Percentiles rank a stretch among this genome's conserved stretches.
Conservation (phyloP, 1,140 invertebrate genomes). For the Aphelenchoides avenae region DNA sequence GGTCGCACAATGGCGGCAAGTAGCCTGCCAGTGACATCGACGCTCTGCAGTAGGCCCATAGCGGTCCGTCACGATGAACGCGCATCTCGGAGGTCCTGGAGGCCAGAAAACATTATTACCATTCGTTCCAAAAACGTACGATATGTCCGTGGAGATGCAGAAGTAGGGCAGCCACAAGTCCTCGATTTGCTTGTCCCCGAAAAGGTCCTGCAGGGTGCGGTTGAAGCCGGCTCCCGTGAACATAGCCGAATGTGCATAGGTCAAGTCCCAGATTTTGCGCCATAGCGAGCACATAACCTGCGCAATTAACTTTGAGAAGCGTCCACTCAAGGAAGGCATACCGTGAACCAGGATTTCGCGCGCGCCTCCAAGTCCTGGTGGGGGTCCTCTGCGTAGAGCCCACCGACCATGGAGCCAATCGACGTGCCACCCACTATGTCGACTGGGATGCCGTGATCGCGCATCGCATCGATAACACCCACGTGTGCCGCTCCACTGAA, state of each 20-base stretch:
- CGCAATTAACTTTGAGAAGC: too few relatives aligned
- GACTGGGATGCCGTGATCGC: slow-evolving; percentile 62
- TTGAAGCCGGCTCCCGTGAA: slow-evolving; percentile 62
- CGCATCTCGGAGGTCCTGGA: slow-evolving; percentile 55
- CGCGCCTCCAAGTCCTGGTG: slow-evolving; percentile 85
- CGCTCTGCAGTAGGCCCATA: slow-evolving; percentile 87
- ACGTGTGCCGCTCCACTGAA: slow-evolving; percentile 82
- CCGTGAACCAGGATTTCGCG: slow-evolving; percentile 90
- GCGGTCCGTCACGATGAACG: slow-evolving; percentile 70
- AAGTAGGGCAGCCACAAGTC: slow-evolving; percentile 98
- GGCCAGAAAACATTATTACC: too few relatives aligned
- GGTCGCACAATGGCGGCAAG: slow-evolving; percentile 89
- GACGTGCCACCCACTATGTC: slow-evolving; percentile 60
- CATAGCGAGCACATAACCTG: slow-evolving; percentile 78
- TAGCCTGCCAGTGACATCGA: slow-evolving; percentile 99
- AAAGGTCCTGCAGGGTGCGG: slow-evolving; percentile 78
- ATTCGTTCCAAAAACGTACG: too few relatives aligned
- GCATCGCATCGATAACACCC: slow-evolving; percentile 87
- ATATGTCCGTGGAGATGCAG: slow-evolving; percentile 95
- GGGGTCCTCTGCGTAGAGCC: slow-evolving; percentile 87
- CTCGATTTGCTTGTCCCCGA: slow-evolving; percentile 87
- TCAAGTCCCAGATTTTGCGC: slow-evolving; percentile 58
- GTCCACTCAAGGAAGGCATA: too few relatives aligned
- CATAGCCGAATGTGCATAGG: slow-evolving; percentile 60
- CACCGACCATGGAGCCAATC: slow-evolving; percentile 72